These are phyloP conservation scores for Julus scanicus DNA, from an alignment of 2,888 invertebrate species.

Conservation along the genomic window DNA sequence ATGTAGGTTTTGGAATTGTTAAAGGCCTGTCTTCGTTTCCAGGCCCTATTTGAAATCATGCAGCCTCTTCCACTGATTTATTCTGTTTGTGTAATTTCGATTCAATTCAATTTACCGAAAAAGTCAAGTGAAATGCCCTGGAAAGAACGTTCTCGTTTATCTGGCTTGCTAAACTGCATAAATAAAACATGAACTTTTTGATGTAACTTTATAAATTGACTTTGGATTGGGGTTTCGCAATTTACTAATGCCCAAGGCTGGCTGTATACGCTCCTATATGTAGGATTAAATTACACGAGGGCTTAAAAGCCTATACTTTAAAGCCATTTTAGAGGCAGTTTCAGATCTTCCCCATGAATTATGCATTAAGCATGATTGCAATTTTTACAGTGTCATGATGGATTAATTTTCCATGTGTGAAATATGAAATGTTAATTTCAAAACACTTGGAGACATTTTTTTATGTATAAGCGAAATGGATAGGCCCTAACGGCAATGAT, in stretches of 20 bases:
- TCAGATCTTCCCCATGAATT: background rate
- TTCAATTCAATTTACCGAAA: background rate
- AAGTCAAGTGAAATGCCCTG: slow-evolving; percentile 4
- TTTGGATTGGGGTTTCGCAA: background rate
- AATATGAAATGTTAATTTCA: background rate
- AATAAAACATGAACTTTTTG: slow-evolving; percentile 52
- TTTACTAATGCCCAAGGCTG: slow-evolving; percentile 12
- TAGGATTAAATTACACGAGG: slow-evolving; percentile 10
- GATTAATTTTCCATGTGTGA: background rate
- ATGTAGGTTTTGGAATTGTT: too few species aligned
- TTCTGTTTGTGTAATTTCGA: background rate
- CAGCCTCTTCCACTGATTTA: background rate
- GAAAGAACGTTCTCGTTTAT: background rate
- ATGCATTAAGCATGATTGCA: slow-evolving; percentile 25
- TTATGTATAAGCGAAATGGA: background rate
- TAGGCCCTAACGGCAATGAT: background rate
- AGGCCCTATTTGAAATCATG: background rate
- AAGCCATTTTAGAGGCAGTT: background rate
- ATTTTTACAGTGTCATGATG: slow-evolving; percentile 1
- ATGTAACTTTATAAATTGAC: background rate
- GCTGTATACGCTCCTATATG: background rate
- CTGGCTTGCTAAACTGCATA: slow-evolving; percentile 46
- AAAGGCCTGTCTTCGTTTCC: background rate
- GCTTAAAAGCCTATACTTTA: background rate
- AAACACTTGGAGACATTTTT: background rate